These are phyloP conservation scores for Centrocercus urophasianus DNA, from an alignment of 2,113 vertebrate genomes.

Conservation along the genomic window DNA sequence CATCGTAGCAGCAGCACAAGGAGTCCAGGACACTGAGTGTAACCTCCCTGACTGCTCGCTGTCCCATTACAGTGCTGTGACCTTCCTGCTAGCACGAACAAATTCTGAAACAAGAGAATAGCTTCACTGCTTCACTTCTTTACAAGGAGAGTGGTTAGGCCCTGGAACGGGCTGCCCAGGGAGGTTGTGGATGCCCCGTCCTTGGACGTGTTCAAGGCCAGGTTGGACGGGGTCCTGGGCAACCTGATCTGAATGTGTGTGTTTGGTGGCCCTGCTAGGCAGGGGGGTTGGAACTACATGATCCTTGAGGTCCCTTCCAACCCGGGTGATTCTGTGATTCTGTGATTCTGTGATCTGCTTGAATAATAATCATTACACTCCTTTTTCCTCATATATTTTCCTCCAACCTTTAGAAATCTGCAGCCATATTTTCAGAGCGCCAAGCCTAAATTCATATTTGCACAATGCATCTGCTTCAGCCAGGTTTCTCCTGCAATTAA, in stretches of 20 bases:
- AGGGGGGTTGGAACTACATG: too few species aligned
- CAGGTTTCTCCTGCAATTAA: slow-evolving; percentile 22
- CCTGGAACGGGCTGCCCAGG: too few species aligned
- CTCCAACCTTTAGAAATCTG: neutral
- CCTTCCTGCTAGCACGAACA: neutral
- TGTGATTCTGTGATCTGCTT: too few species aligned
- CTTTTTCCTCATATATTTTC: neutral
- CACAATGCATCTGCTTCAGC: neutral
- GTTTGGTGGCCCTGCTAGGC: too few species aligned
- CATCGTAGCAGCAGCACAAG: rapidly evolving
- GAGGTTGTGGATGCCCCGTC: too few species aligned
- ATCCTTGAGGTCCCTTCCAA: too few species aligned
- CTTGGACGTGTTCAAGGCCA: too few species aligned
- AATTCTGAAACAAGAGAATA: neutral
- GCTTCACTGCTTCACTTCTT: neutral
- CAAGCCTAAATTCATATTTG: neutral
- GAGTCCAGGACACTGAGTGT: rapidly evolving
- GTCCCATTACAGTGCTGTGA: neutral
- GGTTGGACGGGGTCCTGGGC: too few species aligned
- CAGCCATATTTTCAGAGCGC: neutral
- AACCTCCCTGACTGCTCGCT: neutral
- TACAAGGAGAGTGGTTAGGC: too few species aligned
- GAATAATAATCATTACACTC: neutral
- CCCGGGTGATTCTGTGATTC: too few species aligned
- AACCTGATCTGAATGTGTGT: too few species aligned